phyloP scores from a whole-genome alignment of 2,113 vertebrate species.

The Megaceryle torquata region DNA sequence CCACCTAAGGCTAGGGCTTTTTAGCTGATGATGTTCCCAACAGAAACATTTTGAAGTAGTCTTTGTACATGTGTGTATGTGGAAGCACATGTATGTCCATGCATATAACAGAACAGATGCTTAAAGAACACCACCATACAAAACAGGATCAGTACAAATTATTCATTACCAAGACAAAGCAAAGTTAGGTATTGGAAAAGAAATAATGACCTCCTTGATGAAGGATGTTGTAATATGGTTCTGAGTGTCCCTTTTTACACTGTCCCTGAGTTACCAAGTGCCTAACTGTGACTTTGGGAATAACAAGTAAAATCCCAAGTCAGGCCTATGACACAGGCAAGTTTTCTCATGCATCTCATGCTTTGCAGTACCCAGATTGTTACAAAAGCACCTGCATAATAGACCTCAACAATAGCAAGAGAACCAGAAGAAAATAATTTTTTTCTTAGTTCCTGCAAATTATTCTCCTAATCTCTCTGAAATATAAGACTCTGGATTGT shows the following conservation, averaged over 20 bases:
- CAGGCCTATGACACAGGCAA: accelerated
- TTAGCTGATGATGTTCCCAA: not conserved
- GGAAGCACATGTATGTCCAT: not conserved
- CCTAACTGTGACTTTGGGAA: not conserved
- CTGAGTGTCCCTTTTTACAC: accelerated
- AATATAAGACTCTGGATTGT: not conserved
- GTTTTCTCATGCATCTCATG: not conserved
- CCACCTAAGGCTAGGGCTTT: not conserved
- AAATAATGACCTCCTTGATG: not conserved
- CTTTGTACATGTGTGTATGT: accelerated
- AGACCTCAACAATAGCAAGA: not conserved
- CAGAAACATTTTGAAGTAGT: not conserved
- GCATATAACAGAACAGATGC: not conserved
- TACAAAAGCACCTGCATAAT: not conserved
- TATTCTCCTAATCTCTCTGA: not conserved
- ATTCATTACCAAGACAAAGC: not conserved
- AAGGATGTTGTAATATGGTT: not conserved
- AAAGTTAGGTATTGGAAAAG: not conserved
- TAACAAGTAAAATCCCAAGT: not conserved
- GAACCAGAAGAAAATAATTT: not conserved
- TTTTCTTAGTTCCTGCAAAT: not conserved
- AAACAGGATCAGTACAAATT: not conserved
- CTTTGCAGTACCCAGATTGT: not conserved
- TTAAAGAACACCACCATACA: not conserved
- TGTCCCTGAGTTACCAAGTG: not conserved